Evolutionary conservation across 2,888 invertebrate species (phyloP).

Genomic region (Tipula confusa): DNA sequence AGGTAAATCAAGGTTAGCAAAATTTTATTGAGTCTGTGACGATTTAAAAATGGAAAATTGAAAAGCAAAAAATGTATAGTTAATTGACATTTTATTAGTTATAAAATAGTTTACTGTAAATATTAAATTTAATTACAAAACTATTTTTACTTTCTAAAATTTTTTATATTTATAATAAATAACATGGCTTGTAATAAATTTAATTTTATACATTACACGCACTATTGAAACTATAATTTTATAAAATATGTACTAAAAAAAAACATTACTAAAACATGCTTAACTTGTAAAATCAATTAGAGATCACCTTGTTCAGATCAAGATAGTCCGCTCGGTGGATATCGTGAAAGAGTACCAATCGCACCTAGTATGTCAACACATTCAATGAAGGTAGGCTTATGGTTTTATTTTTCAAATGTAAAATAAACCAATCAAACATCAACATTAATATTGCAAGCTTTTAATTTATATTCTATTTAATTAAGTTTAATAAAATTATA

Average conservation of each 20-base stretch:
- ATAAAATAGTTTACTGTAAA: not conserved
- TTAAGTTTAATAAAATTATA: not conserved
- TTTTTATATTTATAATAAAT: not conserved
- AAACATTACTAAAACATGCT: not conserved
- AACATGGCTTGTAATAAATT: not conserved
- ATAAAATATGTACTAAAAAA: not conserved
- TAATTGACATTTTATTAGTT: not conserved
- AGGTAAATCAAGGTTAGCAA: not conserved
- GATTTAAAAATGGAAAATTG: not conserved
- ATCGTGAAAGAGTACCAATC: constrained; percentile 55
- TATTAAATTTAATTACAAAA: not conserved
- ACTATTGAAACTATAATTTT: not conserved
- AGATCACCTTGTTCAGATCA: constrained; percentile 53
- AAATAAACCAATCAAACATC: not conserved
- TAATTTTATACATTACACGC: not conserved
- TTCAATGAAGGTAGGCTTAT: constrained; percentile 61
- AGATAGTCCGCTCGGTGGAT: constrained; percentile 46
- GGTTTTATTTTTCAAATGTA: not conserved
- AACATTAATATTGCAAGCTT: constrained; percentile 8
- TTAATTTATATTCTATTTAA: not conserved
- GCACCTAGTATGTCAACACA: constrained; percentile 67
- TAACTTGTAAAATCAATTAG: constrained; percentile 39
- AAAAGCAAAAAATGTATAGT: not conserved
- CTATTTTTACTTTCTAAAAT: not conserved
- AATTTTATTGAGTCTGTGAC: not conserved